Conservation (phyloP, 1,140 invertebrate species). For the Diachasmimorpha longicaudata region DNA sequence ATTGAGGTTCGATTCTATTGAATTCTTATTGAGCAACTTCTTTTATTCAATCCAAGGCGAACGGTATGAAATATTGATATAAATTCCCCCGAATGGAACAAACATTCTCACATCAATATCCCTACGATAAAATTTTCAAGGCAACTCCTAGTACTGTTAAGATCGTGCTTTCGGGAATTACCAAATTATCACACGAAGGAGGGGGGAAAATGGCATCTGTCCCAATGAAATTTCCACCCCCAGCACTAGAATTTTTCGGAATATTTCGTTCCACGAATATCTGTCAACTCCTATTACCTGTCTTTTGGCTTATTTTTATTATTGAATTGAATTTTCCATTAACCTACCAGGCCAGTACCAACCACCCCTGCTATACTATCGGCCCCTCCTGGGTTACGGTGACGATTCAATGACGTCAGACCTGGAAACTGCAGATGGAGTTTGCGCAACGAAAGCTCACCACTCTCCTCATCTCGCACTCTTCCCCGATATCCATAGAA, state of each 20-base stretch:
- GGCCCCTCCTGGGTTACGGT: constrained; percentile 3
- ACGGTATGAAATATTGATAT: too few species aligned
- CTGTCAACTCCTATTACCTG: background rate
- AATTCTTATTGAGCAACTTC: background rate
- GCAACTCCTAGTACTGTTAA: too few species aligned
- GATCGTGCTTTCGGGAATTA: too few species aligned
- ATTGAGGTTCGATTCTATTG: background rate
- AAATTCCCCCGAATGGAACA: background rate
- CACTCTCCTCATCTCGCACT: background rate
- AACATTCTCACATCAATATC: background rate
- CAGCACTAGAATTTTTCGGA: too few species aligned
- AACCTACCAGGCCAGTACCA: background rate
- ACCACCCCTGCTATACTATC: constrained; percentile 1
- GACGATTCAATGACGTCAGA: constrained; percentile 28
- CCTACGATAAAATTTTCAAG: too few species aligned
- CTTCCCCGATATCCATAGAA: background rate
- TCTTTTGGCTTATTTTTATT: background rate
- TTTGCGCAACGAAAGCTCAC: constrained; percentile 9
- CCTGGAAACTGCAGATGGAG: background rate
- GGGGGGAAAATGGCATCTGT: too few species aligned
- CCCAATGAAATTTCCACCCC: too few species aligned
- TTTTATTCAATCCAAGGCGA: too few species aligned
- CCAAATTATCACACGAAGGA: too few species aligned
- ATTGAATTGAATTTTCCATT: background rate
- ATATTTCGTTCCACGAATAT: too few species aligned